Evolutionary conservation across 2,113 vertebrate species (phyloP).

Genomic region (Cathartes aura): DNA sequence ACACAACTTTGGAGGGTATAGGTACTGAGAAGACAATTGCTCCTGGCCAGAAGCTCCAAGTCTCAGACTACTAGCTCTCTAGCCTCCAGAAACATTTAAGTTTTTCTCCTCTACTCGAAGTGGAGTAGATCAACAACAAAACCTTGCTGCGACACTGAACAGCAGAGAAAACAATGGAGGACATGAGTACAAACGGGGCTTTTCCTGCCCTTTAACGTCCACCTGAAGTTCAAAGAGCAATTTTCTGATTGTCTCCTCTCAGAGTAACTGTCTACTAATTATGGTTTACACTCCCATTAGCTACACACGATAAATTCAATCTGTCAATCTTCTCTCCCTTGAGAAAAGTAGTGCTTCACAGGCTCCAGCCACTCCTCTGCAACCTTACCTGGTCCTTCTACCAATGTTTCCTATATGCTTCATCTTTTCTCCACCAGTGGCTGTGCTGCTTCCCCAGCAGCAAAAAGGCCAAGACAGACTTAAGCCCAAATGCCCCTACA

Average conservation of each 20-base stretch:
- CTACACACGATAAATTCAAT: background rate
- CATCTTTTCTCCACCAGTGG: background rate
- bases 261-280: background rate
- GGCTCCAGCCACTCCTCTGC: background rate
- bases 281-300: background rate
- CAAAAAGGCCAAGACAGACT: background rate
- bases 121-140: background rate
- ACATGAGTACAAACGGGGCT: background rate
- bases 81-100: background rate
- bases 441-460: background rate
- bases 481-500: background rate
- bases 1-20: background rate
- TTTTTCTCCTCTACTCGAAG: background rate
- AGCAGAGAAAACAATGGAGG: background rate
- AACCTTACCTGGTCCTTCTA: background rate
- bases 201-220: background rate
- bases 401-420: background rate
- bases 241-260: background rate
- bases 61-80: background rate
- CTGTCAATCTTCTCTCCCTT: background rate
- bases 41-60: background rate
- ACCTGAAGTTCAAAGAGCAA: background rate
- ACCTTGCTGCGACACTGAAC: background rate
- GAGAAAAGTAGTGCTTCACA: background rate
- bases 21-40: background rate